phyloP scores from a whole-genome alignment of 30 jellyfish, hydroid and myxozoan species.

The Cassiopea xamachana region DNA sequence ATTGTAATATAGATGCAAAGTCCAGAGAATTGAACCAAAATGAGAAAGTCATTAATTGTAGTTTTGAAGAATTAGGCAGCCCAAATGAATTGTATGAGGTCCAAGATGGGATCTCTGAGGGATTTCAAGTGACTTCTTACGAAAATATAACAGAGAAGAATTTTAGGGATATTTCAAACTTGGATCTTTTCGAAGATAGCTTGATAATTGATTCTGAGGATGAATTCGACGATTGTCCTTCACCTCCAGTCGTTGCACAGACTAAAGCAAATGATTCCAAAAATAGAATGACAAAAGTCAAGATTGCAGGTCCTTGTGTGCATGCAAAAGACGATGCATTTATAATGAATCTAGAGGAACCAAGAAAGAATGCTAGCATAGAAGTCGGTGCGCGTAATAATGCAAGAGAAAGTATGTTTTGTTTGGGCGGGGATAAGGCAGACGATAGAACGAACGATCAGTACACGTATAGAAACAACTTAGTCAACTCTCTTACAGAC shows the following conservation, averaged over 20 bases:
- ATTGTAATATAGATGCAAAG: not conserved
- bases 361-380: not conserved
- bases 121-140: not conserved
- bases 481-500: not conserved
- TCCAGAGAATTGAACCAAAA: not conserved
- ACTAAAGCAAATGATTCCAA: not conserved
- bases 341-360: not conserved
- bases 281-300: not conserved
- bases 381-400: not conserved
- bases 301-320: not conserved
- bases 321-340: not conserved
- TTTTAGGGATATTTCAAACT: slow-evolving; percentile 18
- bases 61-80: not conserved
- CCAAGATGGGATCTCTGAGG: not conserved
- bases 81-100: not conserved
- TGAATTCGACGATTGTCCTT: slow-evolving; percentile 70
- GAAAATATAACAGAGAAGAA: not conserved
- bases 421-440: not conserved
- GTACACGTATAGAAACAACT: too few relatives aligned
- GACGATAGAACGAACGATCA: not conserved
- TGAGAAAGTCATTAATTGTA: not conserved
- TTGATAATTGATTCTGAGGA: slow-evolving; percentile 42
- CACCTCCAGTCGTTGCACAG: slow-evolving; percentile 87
- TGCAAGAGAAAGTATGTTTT: not conserved
- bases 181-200: slow-evolving; percentile 60